Conservation (phyloP, 2,113 vertebrate species). For the Symphodus melops region DNA sequence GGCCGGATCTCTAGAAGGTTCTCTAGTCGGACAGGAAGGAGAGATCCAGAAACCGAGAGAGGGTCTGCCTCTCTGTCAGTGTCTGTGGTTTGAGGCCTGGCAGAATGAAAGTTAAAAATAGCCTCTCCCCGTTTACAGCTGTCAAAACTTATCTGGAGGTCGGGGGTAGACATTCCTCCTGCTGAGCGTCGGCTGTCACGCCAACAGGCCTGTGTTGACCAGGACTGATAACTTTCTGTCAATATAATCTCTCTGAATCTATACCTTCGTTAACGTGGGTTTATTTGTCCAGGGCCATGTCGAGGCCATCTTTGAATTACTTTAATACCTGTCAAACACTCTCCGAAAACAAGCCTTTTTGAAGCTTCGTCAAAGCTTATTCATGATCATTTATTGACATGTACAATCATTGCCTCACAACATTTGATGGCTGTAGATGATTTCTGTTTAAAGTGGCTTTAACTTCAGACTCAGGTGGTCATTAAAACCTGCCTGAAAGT, state of each 20-base stretch:
- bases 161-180: constrained; percentile 50
- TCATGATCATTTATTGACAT: no score
- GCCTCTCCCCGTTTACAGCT: constrained; percentile 74
- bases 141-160: constrained; percentile 76
- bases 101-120: constrained; percentile 82
- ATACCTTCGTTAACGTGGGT: not conserved
- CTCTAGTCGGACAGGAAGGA: constrained; percentile 22
- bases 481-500: no score
- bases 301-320: not conserved
- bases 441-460: no score
- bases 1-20: constrained; percentile 72
- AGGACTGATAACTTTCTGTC: constrained; percentile 1
- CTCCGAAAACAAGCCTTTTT: no score
- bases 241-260: constrained; percentile 6
- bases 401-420: no score
- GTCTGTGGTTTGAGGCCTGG: constrained; percentile 3
- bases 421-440: no score
- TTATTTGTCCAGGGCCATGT: not conserved
- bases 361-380: no score
- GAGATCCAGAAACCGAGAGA: not conserved
- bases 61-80: not conserved
- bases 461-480: no score
- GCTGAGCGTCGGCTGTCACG: constrained; percentile 44
- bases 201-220: constrained; percentile 10
- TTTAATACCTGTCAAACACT: not conserved